These are phyloP conservation scores for Corvus moneduloides DNA, from an alignment of 2,113 vertebrate species.

Conservation along the genomic window DNA sequence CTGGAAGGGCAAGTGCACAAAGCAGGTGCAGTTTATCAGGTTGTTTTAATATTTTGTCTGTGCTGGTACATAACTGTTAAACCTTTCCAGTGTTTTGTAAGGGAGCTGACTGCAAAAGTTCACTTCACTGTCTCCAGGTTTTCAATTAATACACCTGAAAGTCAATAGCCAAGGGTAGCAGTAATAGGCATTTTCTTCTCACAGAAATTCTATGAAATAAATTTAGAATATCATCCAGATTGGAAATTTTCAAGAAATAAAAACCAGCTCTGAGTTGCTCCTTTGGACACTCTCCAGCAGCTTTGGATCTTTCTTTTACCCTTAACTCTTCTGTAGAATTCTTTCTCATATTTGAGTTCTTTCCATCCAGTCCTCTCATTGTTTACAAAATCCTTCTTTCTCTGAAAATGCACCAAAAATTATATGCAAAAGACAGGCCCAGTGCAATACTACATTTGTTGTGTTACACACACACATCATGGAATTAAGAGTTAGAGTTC, in stretches of 20 bases:
- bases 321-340: neutral
- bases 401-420: neutral
- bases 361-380: neutral
- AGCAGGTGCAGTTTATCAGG: neutral
- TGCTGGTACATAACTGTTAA: neutral
- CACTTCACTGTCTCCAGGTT: neutral
- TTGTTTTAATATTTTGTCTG: neutral
- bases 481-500: conserved; percentile 53
- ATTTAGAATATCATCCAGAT: neutral
- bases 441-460: conserved; percentile 20
- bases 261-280: neutral
- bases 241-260: neutral
- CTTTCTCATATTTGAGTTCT: neutral
- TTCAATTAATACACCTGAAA: neutral
- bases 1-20: neutral
- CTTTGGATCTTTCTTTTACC: neutral
- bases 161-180: neutral
- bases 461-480: neutral
- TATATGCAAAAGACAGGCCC: neutral
- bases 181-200: neutral
- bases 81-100: neutral
- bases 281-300: neutral
- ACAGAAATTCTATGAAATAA: neutral
- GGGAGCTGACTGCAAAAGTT: neutral
- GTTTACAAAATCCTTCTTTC: neutral